Base-by-base conservation (phyloP, 2,888 invertebrate genomes). In the Adineta ricciae region DNA sequence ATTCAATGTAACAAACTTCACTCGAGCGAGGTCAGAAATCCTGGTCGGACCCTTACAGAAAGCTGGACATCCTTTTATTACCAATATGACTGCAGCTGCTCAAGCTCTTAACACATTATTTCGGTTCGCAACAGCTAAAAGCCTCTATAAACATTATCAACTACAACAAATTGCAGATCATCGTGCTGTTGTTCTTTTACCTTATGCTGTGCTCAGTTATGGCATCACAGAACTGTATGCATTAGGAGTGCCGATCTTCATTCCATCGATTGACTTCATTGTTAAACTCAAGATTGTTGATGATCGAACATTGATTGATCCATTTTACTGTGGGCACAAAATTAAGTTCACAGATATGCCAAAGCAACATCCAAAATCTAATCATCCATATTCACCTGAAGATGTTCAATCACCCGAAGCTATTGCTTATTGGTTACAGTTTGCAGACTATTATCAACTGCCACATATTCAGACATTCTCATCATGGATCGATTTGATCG, bases 181-280 rank as follows among this genome's bases (percentile, higher is more conserved):
- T 84, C 84, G 83, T 41, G 86, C 85, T 27, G 72, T 87, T 46
- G 83, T 87, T n/a, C 64, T 86, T 27, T 83, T 86, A 16, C 86
- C 86, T 21, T 86, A 87, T 56, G 86, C 85, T 46, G 85, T 86
- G 11, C 84, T 86, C 32, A 85, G 84, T 73, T 86, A 86, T 84
- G 85, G 86, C 83, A 86, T 86, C 9, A 85, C 84, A 46, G 86
- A 87, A 56, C 85, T 86, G 64, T 86, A 87, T 86, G 64, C 84
- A 16, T 84, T 84, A 83, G 84, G 86, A 36, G 86, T 87, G 27
- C 86, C 86, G 14, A 82, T 87, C 50, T 87, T 87, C 83, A 83
- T 84, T 27, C 87, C 86, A 21, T 86, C 87, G 1, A 84, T 84
- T 19, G 83, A 86, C 5, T 85, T 87, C n/a, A 82, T 87, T 11